Evolutionary conservation across 1,140 invertebrate species (phyloP).

Genomic region (Bombus consobrinus): DNA sequence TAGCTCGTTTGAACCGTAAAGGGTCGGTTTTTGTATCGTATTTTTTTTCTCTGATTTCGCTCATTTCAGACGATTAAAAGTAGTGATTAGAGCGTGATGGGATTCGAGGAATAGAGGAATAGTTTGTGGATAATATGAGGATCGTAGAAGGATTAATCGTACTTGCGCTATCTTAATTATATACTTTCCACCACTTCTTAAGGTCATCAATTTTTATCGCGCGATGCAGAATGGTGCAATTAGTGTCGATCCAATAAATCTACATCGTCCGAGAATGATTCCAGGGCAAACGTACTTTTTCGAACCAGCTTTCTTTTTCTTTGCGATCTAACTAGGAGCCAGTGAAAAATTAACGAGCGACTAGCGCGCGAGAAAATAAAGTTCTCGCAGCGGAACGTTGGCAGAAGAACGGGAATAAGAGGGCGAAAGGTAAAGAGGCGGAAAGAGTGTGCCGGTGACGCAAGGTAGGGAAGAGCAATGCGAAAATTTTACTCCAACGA

Average conservation of each 20-base stretch:
- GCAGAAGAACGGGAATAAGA: constrained; percentile 13
- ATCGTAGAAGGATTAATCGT: background rate
- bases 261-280: background rate
- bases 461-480: constrained; percentile 7
- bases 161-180: background rate
- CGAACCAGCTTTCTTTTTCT: background rate
- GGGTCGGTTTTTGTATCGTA: background rate
- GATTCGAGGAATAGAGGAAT: background rate
- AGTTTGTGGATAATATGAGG: background rate
- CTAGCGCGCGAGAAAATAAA: background rate
- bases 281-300: too few species aligned
- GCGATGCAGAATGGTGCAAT: background rate
- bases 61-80: background rate
- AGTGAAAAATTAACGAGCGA: constrained; percentile 28
- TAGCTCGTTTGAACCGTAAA: background rate
- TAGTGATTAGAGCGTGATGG: background rate
- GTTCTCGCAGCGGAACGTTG: background rate
- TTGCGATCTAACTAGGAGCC: background rate
- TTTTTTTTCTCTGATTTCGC: background rate
- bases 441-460: constrained; percentile 3
- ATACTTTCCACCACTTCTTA: background rate
- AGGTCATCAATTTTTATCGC: background rate
- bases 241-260: background rate
- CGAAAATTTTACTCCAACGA: constrained; percentile 67
- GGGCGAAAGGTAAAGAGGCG: background rate